These are phyloP conservation scores for Drosophila baimaii DNA, from an alignment of 1,140 invertebrate species.

Conservation along the genomic window DNA sequence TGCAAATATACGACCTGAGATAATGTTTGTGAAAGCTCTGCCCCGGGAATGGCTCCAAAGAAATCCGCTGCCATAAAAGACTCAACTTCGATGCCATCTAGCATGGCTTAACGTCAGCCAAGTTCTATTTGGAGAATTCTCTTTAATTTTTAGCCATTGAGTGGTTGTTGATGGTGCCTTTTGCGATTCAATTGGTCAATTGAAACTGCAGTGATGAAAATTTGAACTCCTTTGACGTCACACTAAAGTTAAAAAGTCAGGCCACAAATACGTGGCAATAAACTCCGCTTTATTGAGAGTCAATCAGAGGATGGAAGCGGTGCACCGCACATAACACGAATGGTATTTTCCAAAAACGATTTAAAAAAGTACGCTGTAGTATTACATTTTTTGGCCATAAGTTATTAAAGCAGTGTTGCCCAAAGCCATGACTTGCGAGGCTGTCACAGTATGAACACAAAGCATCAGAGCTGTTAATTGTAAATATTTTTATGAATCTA, in stretches of 20 bases:
- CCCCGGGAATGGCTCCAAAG: conserved; percentile 6
- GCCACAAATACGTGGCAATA: conserved; percentile 13
- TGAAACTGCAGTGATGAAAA: neutral
- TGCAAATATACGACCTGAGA: conserved; percentile 69
- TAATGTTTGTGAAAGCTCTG: conserved; percentile 52
- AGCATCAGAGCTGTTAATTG: too few species aligned
- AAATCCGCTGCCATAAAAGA: conserved; percentile 37
- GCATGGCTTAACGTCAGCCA: conserved; percentile 31
- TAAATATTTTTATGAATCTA: too few species aligned
- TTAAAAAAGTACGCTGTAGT: too few species aligned
- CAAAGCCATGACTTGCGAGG: too few species aligned
- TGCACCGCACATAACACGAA: neutral
- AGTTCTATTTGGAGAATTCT: conserved; percentile 35
- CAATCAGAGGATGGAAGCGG: neutral
- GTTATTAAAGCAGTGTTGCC: too few species aligned
- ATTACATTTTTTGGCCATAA: too few species aligned
- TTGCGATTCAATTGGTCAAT: conserved; percentile 37
- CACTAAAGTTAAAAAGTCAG: conserved; percentile 13
- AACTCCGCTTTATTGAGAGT: conserved; percentile 22
- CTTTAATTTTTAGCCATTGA: conserved; percentile 1
- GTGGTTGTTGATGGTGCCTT: neutral
- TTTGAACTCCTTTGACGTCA: conserved; percentile 36
- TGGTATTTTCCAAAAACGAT: neutral
- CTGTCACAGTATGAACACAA: too few species aligned
- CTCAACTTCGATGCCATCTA: too few species aligned